phyloP scores from a whole-genome alignment of 2,888 invertebrate species.

The Chaetogeoica ovagalla region DNA sequence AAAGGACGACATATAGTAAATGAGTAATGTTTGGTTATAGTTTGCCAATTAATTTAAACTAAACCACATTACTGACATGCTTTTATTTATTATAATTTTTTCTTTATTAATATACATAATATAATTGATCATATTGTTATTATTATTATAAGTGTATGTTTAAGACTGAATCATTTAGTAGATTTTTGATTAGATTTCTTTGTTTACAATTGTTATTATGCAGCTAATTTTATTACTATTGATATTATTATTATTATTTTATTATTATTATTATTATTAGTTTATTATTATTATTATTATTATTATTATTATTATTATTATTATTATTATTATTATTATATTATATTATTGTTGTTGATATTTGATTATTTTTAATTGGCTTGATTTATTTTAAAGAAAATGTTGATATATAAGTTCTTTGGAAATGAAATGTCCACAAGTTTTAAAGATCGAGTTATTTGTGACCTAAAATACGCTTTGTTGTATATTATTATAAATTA shows the following conservation, averaged over 20 bases:
- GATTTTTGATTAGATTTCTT: slow-evolving; percentile 51
- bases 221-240: slow-evolving; percentile 28
- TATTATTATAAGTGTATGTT: slow-evolving; percentile 52
- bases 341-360: slow-evolving; percentile 34
- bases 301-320: no score
- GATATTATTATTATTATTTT: no score
- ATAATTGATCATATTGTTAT: slow-evolving; percentile 51
- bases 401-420: slow-evolving; percentile 45
- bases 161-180: slow-evolving; percentile 53
- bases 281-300: no score
- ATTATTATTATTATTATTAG: no score
- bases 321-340: no score
- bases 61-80: slow-evolving; percentile 42
- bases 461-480: slow-evolving; percentile 41
- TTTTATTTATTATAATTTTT: slow-evolving; percentile 39
- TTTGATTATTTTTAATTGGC: slow-evolving; percentile 50
- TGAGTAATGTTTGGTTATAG: slow-evolving; percentile 43
- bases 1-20: slow-evolving; percentile 40
- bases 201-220: slow-evolving; percentile 49
- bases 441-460: slow-evolving; percentile 34
- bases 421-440: slow-evolving; percentile 31
- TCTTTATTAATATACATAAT: slow-evolving; percentile 31
- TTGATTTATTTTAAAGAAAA: slow-evolving; percentile 47
- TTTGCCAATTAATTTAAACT: slow-evolving; percentile 46
- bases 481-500: slow-evolving; percentile 39